Evolutionary conservation across 2,888 invertebrate genomes (phyloP), one percentile per base, ranked within the genome.

Genomic region (Deilephila elpenor): DNA sequence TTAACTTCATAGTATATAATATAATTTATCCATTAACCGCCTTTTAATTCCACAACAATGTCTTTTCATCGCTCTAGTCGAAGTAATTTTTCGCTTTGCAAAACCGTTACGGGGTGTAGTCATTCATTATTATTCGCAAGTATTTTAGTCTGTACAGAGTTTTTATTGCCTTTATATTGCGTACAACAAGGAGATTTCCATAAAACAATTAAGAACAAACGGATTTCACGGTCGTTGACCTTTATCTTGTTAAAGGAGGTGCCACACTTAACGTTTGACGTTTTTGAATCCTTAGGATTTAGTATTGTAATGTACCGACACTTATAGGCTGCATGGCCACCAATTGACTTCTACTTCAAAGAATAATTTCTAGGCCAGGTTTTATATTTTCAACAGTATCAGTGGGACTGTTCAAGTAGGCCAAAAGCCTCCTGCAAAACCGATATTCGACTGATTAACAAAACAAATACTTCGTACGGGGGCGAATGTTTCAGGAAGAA

Each of bases 141-240:
- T 73, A 64, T 73, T 67, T 67, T 59, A 25, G 32, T 59, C 59
- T 67, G 67, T 73, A 73, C 59, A 44, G 67, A 70, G 60, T 70
- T 73, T 67, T 73, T 70, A 71, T 59, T 64, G 59, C 44, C 64
- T 53, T 64, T 71, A 61, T 59, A 71, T 64, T 59, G 51, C 74
- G 64, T 64, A 59, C n/a, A 60, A 60, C 51, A 37, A 67, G 44
- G 44, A 44, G 53, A 71, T 71, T 71, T 64, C 74, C 74, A 74
- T 74, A 72, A 62, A 72, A 75, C 74, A 79, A 79, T 79, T 79
- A 78, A 73, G 74, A 74, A 71, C 64, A 59, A 75, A 73, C 72
- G 74, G 74, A 72, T 64, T 72, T 73, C 32, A 71, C 72, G 79
- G 78, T 74, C 76, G 51, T 76, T 71, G 73, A 78, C 71, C 78